These are phyloP conservation scores for Apus apus DNA, from an alignment of 2,113 vertebrate species.

Conservation along the genomic window DNA sequence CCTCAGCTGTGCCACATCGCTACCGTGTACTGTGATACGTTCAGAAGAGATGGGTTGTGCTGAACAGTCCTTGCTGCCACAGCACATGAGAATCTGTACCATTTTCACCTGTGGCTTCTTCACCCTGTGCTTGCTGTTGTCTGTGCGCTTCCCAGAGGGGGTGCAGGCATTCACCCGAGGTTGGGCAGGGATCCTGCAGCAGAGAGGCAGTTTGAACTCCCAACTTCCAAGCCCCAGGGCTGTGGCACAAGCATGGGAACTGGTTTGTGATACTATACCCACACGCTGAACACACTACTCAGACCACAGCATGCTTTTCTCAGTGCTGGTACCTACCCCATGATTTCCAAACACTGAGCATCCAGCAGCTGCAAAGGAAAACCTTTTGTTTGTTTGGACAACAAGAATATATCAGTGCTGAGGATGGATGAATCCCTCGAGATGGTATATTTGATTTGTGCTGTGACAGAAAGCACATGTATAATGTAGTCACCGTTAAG, in stretches of 20 bases:
- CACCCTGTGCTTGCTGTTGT: fast-evolving
- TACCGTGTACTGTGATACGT: fast-evolving
- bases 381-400: background rate
- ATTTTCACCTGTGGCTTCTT: fast-evolving
- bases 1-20: background rate
- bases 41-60: background rate
- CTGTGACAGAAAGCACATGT: background rate
- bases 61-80: no score
- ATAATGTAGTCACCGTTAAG: background rate
- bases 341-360: background rate
- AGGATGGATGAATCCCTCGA: background rate
- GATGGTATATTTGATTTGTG: background rate
- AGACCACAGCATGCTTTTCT: fast-evolving
- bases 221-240: background rate
- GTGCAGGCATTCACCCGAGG: background rate
- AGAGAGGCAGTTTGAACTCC: background rate
- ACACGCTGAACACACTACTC: no score
- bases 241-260: background rate
- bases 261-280: background rate
- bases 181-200: background rate
- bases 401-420: background rate
- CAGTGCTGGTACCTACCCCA: background rate
- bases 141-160: fast-evolving
- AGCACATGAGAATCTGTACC: background rate
- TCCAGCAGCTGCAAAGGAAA: background rate